Evolutionary conservation across 2,113 vertebrate genomes (phyloP).

Genomic region (Dipodomys stephensi): DNA sequence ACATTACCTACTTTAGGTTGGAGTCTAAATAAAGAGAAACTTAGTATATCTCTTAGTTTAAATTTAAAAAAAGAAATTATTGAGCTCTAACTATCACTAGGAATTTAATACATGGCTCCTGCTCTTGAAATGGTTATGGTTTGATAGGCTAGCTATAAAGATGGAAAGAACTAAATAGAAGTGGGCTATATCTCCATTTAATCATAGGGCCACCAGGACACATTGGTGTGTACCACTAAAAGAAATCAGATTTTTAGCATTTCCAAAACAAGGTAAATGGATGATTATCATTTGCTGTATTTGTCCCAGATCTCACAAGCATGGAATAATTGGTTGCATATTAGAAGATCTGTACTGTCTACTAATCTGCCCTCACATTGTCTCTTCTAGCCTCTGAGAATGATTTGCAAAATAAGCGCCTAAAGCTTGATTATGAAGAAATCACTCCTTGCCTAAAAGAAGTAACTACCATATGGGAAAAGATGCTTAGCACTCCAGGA

Average conservation of each 20-base stretch:
- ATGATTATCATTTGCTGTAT: neutral
- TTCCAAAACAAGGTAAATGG: neutral
- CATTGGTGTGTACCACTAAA: no score
- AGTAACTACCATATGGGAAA: conserved; percentile 96
- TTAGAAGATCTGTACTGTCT: rapidly evolving
- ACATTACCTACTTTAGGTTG: neutral
- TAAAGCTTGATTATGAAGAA: conserved; percentile 98
- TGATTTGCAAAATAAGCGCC: conserved; percentile 94
- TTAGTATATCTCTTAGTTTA: neutral
- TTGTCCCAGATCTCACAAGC: rapidly evolving
- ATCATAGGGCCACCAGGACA: neutral
- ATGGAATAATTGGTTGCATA: no score
- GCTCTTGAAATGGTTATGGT: neutral
- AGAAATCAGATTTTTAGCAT: neutral
- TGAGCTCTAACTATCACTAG: neutral
- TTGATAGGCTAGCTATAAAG: neutral
- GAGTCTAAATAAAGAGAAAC: neutral
- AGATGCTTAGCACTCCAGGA: conserved; percentile 93
- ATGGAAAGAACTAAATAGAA: neutral
- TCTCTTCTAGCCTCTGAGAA: conserved; percentile 92
- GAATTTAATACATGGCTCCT: neutral
- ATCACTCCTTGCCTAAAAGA: conserved; percentile 98
- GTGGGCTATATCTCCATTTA: neutral
- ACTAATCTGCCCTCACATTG: neutral
- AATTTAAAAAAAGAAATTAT: neutral